Percentiles rank a stretch among this genome's conserved stretches.
These are phyloP conservation scores for Onychomys torridus DNA, from an alignment of 2,797 vertebrate species.

Conservation along the genomic window DNA sequence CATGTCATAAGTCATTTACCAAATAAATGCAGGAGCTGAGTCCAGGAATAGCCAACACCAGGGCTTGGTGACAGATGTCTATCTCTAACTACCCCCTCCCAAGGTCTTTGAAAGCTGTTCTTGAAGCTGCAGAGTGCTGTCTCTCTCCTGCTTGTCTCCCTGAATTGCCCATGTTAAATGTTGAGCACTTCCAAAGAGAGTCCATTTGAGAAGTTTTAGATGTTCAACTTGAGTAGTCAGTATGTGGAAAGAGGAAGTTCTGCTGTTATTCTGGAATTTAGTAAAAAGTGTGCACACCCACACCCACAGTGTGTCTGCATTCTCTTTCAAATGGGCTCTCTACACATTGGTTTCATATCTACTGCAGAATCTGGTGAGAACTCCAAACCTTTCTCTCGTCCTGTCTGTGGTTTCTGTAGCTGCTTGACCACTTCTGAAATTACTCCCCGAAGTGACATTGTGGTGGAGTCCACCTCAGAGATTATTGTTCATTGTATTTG, in stretches of 20 bases:
- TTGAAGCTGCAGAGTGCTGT: background rate
- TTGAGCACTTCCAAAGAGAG: background rate
- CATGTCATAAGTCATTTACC: background rate
- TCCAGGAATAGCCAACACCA: background rate
- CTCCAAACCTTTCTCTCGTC: constrained; percentile 84
- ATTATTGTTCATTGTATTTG: constrained; percentile 82
- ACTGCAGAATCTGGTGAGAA: constrained; percentile 79
- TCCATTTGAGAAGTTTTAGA: constrained; percentile 46
- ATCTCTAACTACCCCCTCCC: background rate
- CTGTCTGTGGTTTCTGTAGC: constrained; percentile 82
- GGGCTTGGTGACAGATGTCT: background rate
- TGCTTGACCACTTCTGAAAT: constrained; percentile 82
- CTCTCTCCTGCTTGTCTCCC: background rate
- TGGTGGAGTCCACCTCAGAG: constrained; percentile 81
- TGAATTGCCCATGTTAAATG: background rate
- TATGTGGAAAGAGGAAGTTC: constrained; percentile 50
- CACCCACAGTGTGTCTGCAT: constrained; percentile 57
- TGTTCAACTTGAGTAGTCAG: constrained; percentile 31
- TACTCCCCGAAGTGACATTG: constrained; percentile 82
- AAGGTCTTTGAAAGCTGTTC: background rate
- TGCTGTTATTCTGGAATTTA: constrained; percentile 46
- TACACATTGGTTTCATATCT: constrained; percentile 82
- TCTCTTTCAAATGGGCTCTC: constrained; percentile 69
- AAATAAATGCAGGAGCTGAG: background rate
- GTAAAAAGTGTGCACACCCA: constrained; percentile 13